Base-by-base conservation (phyloP, 2,888 invertebrate genomes). In the Hirtodrosophila confusa region DNA sequence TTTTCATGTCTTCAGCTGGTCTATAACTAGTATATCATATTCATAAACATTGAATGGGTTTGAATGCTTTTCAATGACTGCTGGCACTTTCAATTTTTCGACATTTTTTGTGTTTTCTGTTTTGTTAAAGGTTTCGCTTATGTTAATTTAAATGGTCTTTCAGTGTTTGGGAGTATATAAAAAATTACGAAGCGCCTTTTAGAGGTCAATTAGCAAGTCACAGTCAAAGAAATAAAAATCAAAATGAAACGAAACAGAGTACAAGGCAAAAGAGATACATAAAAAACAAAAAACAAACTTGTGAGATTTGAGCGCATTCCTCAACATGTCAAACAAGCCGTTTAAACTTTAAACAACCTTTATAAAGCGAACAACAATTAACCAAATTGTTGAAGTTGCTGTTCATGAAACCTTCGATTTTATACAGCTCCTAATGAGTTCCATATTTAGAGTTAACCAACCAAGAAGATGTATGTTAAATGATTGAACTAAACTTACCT, bases 171-270 rank as follows among this genome's bases (percentile, higher is more conserved):
- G 36, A 24, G 29, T 24, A 17, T 31, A 40, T 35, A 29, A 9
- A 17, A 37, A 45, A 58, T 61, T 80, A 63, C 63, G 47, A 51
- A 44, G 56, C 77, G 70, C 70, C 64, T 66, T 72, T 80, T 86
- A 60, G 80, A 82, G 82, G 82, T 86, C 82, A 82, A 86, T 82
- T 82, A 86, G 78, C 68, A 62, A 80, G 71, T 71, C 73, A 63
- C 61, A 69, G 60, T 24, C 23, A 54, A 43, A 62, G 35, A 51
- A 17, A 17, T 17, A 1, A 33, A 23, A 31, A 48, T 4, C 35
- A 12, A 43, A 12, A 4, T 29, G 31, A 29, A 77, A 62, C 36
- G 49, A 70, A 62, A 51, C 65, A 24, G 23, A 36, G 56, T 49
- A 64, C 63, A 75, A 66, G 71, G 65, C 37, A 67, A 57, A 45